phyloP scores from a whole-genome alignment of 1,140 invertebrate species.

The Drosophila nebulosa region DNA sequence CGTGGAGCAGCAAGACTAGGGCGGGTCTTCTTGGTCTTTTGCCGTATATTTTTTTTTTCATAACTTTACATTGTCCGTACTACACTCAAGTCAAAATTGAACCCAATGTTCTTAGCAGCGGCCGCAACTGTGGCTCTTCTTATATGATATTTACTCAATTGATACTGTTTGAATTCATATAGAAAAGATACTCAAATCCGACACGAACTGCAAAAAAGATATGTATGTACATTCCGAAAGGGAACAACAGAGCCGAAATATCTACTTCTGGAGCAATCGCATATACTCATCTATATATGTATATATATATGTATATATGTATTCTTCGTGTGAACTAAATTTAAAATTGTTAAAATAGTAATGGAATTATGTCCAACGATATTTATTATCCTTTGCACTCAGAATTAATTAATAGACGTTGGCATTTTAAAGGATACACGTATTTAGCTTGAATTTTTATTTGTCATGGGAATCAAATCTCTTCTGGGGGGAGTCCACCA shows the following conservation, averaged over 20 bases:
- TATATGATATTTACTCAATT: no score
- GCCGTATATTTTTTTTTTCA: neutral
- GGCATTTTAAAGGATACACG: no score
- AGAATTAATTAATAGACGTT: no score
- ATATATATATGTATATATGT: neutral
- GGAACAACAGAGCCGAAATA: neutral
- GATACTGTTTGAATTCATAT: no score
- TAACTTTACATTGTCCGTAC: neutral
- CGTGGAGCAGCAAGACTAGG: slow-evolving; percentile 31
- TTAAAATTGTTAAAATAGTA: neutral
- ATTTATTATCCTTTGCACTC: neutral
- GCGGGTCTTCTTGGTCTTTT: neutral
- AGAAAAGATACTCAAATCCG: no score
- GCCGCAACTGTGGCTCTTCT: no score
- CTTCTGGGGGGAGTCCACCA: no score
- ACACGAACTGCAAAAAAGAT: no score
- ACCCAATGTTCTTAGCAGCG: neutral
- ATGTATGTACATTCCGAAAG: no score
- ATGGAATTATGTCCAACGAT: neutral
- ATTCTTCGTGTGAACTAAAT: neutral
- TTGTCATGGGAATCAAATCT: no score
- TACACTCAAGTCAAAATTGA: slow-evolving; percentile 24
- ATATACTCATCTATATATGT: neutral
- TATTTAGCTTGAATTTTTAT: no score
- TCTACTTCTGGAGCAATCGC: neutral